phyloP scores from a whole-genome alignment of 2,797 vertebrate genomes.

The Benthosema pterotum region DNA sequence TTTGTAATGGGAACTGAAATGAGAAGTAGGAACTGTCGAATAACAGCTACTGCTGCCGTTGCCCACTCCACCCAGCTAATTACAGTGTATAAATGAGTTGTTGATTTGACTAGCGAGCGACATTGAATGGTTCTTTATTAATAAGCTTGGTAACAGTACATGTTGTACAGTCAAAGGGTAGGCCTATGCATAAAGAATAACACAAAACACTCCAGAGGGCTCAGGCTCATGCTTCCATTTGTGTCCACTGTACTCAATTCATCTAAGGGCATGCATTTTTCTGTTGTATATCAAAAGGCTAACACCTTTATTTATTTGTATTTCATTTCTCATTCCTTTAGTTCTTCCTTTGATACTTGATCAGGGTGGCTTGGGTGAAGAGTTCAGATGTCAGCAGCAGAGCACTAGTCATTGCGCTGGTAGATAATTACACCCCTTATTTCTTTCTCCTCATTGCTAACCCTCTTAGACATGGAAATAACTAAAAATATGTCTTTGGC shows the following conservation, averaged over 20 bases:
- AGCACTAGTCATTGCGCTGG: conserved; percentile 54
- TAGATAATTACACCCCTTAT: conserved; percentile 68
- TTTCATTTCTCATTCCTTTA: no score
- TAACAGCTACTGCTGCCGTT: background rate
- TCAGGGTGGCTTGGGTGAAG: no score
- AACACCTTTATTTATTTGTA: no score
- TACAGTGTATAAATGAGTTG: background rate
- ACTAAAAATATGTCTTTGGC: conserved; percentile 44
- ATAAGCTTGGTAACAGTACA: background rate
- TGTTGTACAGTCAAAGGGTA: no score
- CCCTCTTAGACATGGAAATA: conserved; percentile 62
- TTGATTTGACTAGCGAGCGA: background rate
- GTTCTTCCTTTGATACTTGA: conserved; percentile 49
- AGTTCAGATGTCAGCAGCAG: conserved; percentile 44
- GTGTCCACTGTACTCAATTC: background rate
- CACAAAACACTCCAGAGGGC: background rate
- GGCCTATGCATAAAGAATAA: background rate
- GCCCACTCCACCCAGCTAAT: background rate
- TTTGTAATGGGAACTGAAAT: background rate
- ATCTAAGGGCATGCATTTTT: background rate
- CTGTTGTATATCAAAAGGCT: background rate
- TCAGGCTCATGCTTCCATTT: background rate
- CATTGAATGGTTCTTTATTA: background rate
- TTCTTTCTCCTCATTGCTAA: conserved; percentile 61
- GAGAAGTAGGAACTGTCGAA: no score